Evolutionary conservation across 2,888 invertebrate genomes (phyloP), one percentile per base, ranked within the genome.

Genomic region (Cartodere bifasciata): DNA sequence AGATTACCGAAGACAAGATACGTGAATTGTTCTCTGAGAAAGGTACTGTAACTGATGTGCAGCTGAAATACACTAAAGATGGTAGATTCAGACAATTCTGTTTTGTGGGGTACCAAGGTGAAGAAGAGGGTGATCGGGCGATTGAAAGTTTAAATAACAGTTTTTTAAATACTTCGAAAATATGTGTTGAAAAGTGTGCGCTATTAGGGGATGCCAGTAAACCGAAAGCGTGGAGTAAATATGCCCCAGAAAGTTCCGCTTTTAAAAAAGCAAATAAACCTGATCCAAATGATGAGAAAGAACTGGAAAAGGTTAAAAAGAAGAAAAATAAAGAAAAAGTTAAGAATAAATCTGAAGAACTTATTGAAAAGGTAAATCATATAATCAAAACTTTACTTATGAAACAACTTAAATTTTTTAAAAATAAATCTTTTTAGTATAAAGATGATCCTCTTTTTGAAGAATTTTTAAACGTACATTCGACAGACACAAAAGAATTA

Each of bases 81-180:
- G 94, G 95, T 5, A 78, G 77, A 52, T 97, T 97, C 56, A 70
- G 97, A 35, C 79, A 83, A 48, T 97, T 97, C 63, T 90, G 81
- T 3, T 97, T 97, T 53, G 65, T 98, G 44, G 97, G 97, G 4
- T 97, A 75, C 57, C 77, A 84, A 51, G 74, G 68, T 13, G 82
- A 81, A 38, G 73, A 77, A 27, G 81, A 87, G 50, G 94, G 91
- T 0, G 52, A 70, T 27, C 66, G 65, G 16, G 95, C 95, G 0
- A 65, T 76, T 16, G 65, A 79, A 11, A 75, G 77, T 51, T 87
- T 90, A 43, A 69, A 97, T 59, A 79, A 84, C 35, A 77, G 85
- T 2, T 94, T 74, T 53, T 74, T 97, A 29, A 80, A 82, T 43
- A 83, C 88, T 2, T 75, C 73, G 49, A 79, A 72, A 62, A 81